Evolutionary conservation across 2,888 invertebrate genomes (phyloP).

Genomic region (Ceraclea dissimilis): DNA sequence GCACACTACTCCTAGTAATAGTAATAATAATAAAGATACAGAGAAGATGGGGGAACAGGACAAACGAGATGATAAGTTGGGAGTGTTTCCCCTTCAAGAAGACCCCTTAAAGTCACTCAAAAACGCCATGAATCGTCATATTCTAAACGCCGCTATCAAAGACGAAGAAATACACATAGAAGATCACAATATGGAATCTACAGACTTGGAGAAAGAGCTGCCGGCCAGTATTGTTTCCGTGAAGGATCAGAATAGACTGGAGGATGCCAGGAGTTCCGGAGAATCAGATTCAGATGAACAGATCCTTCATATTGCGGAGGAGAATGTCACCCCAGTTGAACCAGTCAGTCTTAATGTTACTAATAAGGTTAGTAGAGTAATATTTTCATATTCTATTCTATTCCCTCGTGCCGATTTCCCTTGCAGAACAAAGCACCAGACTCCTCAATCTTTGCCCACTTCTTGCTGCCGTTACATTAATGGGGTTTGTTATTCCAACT

Average conservation of each 20-base stretch:
- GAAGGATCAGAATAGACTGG: neutral
- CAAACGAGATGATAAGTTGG: too few relatives aligned
- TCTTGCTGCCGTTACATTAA: too few relatives aligned
- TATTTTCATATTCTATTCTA: too few relatives aligned
- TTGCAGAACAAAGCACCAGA: too few relatives aligned
- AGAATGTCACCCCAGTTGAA: neutral
- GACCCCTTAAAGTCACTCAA: neutral
- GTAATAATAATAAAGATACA: too few relatives aligned
- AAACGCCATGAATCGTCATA: neutral
- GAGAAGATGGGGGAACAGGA: too few relatives aligned
- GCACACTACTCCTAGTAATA: too few relatives aligned
- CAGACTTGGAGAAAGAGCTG: neutral
- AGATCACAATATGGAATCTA: neutral
- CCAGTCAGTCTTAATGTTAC: neutral
- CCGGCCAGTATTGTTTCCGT: neutral
- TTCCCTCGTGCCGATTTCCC: too few relatives aligned
- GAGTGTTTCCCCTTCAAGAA: too few relatives aligned
- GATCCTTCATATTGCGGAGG: conserved; percentile 8
- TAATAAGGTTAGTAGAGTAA: conserved; percentile 8
- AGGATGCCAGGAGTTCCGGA: conserved; percentile 3
- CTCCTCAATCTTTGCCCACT: too few relatives aligned
- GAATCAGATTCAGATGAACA: conserved; percentile 17
- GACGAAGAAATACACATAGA: neutral
- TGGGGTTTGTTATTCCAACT: too few relatives aligned
- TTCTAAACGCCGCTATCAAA: neutral